Evolutionary conservation across 2,113 vertebrate species (phyloP), one percentile per base, ranked within the genome.

Genomic region (Plecotus auritus): DNA sequence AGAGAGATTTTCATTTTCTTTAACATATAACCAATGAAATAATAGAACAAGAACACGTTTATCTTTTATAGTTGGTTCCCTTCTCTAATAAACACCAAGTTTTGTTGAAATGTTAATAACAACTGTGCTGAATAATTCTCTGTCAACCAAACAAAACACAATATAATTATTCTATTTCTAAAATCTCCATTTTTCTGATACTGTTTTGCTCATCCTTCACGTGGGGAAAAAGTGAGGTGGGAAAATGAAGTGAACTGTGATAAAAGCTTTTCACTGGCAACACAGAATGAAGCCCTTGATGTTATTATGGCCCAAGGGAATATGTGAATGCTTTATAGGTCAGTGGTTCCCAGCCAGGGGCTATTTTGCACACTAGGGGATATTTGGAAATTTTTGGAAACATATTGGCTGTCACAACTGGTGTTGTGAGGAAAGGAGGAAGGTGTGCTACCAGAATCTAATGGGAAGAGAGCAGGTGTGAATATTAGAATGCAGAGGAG

Each of bases 1-100:
- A 95, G 77, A 86, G 70, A 74, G 67, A 93, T 90, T 90, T 91
- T 90, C 37, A 91, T 96, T 96, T 96, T 91, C 91, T 96, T 94
- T 91, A 93, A 76, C 83, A 86, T 61, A 74, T 72, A 93, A 94
- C 86, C 66, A 93, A 51, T 81, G 92, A 93, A 91, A 76, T 84
- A 88, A 78, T 26, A 87, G 37, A 95, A 91, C 51, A 81, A 90
- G 83, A 96, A 47, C 51, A 94, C 70, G 93, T 96, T 93, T 89
- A 91, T 94, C 92, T 96, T 94, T 95, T 81, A 87, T 95, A 96
- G 91, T 96, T 93, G 76, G 67, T 95, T 91, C 47, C 37, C 32
- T 94, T 49, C n/a, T 89, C 66, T 94, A 95, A 90, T 54, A 59
- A 20, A 42, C 40, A 94, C 56, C 74, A 96, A 66, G 42, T 93